Percentiles rank a stretch among this genome's conserved stretches.
These are phyloP conservation scores for Epizoanthus illoricatus DNA, from an alignment of 92 coral and sea anemone species.

Conservation along the genomic window DNA sequence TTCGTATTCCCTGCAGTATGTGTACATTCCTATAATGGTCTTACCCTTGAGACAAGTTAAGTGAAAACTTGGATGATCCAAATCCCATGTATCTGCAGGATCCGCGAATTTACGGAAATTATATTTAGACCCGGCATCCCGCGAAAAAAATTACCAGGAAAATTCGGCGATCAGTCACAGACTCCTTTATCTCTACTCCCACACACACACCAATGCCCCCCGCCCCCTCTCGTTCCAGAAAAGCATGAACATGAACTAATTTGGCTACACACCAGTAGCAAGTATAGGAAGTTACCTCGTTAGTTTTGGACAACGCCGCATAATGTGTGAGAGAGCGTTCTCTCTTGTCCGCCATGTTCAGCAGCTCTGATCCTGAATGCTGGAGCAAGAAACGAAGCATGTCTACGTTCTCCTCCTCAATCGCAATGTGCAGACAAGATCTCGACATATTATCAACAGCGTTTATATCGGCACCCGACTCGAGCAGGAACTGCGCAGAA, in stretches of 20 bases:
- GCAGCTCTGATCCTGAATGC: slow-evolving; percentile 34
- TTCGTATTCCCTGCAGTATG: too few species aligned
- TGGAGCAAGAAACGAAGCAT: slow-evolving; percentile 50
- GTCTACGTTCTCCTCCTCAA: slow-evolving; percentile 45
- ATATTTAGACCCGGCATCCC: too few species aligned
- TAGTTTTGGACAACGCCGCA: slow-evolving; percentile 54
- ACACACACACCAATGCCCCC: neutral
- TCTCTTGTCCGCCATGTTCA: slow-evolving; percentile 50
- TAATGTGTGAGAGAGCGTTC: slow-evolving; percentile 64
- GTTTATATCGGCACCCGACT: slow-evolving; percentile 58
- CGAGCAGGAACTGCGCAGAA: slow-evolving; percentile 56
- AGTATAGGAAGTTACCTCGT: slow-evolving; percentile 39
- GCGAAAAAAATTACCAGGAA: too few species aligned
- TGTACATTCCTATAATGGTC: too few species aligned
- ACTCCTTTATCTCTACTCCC: too few species aligned
- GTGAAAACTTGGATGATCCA: too few species aligned
- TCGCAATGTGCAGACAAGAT: slow-evolving; percentile 68
- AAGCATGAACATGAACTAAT: neutral
- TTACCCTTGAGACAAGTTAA: too few species aligned
- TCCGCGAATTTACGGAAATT: too few species aligned
- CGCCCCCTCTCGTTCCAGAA: neutral
- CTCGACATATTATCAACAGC: slow-evolving; percentile 54
- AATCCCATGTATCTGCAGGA: too few species aligned
- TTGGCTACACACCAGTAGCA: neutral
- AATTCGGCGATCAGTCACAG: too few species aligned